Base-by-base conservation (phyloP, 2,888 invertebrate genomes). In the Plebejus anna region DNA sequence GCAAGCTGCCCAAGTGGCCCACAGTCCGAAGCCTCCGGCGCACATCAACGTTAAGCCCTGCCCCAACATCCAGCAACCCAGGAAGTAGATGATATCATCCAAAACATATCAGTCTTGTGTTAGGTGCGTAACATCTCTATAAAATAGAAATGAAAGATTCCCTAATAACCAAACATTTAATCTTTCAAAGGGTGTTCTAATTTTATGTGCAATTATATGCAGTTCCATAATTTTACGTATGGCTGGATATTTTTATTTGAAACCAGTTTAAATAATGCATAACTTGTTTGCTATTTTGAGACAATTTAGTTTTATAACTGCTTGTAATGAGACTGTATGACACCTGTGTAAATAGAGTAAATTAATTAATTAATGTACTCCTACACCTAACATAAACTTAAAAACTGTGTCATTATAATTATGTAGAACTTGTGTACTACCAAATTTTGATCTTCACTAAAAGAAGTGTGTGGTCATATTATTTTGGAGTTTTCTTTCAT, bases 1-100 rank as follows among this genome's bases (percentile, higher is more conserved):
- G 0, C 97, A 98, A 85, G 98, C 98, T 0, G 97, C 98, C 0
- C 97, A 98, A 85, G 89, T 97, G 89, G 96, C 98, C 86, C 96
- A 98, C 89, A 95, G 97, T 92, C 97, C 96, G 76, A 96, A 97
- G 85, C 95, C 96, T 75, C 97, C 98, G 77, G 95, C 94, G 84
- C 85, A 94, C 76, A 93, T 96, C 81, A 94, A 95, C 78, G 88
- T 91, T 79, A 96, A 96, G 83, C 96, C 96, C 28, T 95, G 95
- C 78, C 94, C 94, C 71, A 94, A 96, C 81, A 98, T 98, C 85
- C 98, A 98, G 84, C 98, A 98, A 83, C 98, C 98, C 78, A 95
- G 97, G 87, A 98, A 98, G 94, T 97, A 96, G 95, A 94, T 80
- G 73, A 77, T 38, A 71, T 75, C 66, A 42, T 57, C 73, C 75